Base-by-base conservation (phyloP, 2,113 vertebrate genomes). In the Stercorarius parasiticus region DNA sequence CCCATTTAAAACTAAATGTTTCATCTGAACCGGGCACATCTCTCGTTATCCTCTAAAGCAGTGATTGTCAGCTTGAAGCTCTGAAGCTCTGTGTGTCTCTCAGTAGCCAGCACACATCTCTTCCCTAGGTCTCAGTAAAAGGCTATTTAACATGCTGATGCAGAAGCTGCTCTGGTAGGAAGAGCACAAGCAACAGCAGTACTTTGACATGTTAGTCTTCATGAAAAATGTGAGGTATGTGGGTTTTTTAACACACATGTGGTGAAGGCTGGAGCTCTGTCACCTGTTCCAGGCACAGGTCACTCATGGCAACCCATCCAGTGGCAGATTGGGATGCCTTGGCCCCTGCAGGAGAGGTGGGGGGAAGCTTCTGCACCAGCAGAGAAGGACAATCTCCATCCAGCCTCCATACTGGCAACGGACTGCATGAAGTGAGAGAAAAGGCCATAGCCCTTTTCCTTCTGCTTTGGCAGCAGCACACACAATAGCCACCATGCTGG, bases 1-100 rank as follows among this genome's bases (percentile, higher is more conserved):
- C 43, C 78, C 64, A 55, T 96, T 97, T 96, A 69, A 96, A 95
- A 97, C 69, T 38, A 92, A 95, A 82, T 69, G 88, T 70, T 92
- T 95, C 2, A 4, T 77, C 74, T 86, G 88, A 95, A 88, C 30
- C 4, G 12, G 71, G 69, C 81, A 66, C 4, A 1, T 92, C 52
- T 70, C 47, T 76, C 38, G 6, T 93, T 89, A 92, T 88, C 88
- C 86, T 87, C 83, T 85, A 91, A 90, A 96, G 95, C 72, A 81
- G 78, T 12, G 89, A 86, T 83, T 62, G 32, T 61, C 95, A 94
- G 81, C 76, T 45, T 81, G 50, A 81, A 73, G 80, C 70, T 93
- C 83, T 86, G 76, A 72, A 65, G 82, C 62, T 64, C 62, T 38
- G 26, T 42, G 58, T 23, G 56, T 16, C 43, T 88, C 72, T 82